phyloP scores from a whole-genome alignment of 1,140 invertebrate genomes.

The Leptopilina boulardi region DNA sequence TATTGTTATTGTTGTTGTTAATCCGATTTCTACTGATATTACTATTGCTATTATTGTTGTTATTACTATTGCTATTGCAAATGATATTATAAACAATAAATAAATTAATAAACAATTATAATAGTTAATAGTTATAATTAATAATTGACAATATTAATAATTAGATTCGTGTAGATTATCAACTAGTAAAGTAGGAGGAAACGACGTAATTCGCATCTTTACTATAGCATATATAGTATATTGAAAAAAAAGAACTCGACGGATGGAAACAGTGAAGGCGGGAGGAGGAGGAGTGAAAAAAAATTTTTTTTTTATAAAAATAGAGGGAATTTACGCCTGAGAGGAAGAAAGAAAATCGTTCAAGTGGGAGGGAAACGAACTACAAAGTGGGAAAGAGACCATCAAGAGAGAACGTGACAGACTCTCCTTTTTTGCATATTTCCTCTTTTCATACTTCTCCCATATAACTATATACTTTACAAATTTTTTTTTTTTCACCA shows the following conservation, averaged over 20 bases:
- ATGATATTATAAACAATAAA: no score
- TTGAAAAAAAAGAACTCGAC: slow-evolving; percentile 6
- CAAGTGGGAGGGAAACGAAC: slow-evolving; percentile 10
- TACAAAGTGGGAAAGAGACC: slow-evolving; percentile 1
- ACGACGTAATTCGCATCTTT: not conserved
- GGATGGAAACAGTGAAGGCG: not conserved
- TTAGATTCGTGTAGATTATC: no score
- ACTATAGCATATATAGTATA: not conserved
- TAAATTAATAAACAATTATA: no score
- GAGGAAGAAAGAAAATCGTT: slow-evolving; percentile 13
- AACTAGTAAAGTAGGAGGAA: no score
- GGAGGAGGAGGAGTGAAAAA: not conserved
- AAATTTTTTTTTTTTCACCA: not conserved
- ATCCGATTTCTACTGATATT: not conserved
- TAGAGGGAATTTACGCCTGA: slow-evolving; percentile 16
- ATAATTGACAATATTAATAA: no score
- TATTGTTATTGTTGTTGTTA: not conserved
- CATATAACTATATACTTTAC: not conserved
- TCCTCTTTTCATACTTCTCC: not conserved
- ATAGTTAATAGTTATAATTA: no score
- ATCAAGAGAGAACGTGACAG: not conserved
- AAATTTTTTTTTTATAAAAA: slow-evolving; percentile 12
- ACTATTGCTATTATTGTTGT: not conserved
- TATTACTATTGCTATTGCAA: not conserved
- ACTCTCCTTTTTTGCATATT: not conserved